Percentiles rank a stretch among this genome's conserved stretches.
phyloP scores from a whole-genome alignment of 2,113 vertebrate species.

The Tetrax tetrax region DNA sequence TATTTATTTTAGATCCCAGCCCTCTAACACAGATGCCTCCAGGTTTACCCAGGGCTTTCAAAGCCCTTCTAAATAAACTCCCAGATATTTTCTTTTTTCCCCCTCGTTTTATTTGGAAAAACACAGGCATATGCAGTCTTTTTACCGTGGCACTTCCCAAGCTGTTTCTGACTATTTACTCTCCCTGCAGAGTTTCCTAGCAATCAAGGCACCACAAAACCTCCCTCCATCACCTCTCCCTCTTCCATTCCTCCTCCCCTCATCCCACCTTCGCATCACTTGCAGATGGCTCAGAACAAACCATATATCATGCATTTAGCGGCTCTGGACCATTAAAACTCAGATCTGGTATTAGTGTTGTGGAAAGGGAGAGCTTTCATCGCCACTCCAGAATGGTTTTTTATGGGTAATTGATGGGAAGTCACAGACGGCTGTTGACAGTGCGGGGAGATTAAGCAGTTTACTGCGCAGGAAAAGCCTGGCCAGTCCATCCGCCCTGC shows the following conservation, averaged over 20 bases:
- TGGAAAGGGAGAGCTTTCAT: not conserved
- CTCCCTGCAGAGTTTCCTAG: not conserved
- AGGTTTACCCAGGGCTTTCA: not conserved
- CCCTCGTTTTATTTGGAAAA: not conserved
- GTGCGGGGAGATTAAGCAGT: not conserved
- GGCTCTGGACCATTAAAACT: not conserved
- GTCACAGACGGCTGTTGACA: not conserved
- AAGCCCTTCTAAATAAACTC: slow-evolving; percentile 3
- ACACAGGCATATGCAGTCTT: not conserved
- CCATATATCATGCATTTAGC: not conserved
- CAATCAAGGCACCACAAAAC: not conserved
- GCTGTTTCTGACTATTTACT: not conserved
- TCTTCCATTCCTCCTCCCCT: not conserved
- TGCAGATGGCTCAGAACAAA: not conserved
- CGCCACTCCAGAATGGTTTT: not conserved
- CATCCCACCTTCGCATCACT: not conserved
- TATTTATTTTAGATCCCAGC: slow-evolving; percentile 14
- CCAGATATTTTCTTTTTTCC: not conserved
- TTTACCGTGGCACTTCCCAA: not conserved
- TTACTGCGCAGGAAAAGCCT: not conserved
- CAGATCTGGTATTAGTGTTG: not conserved
- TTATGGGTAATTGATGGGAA: not conserved
- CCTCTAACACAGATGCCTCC: not conserved
- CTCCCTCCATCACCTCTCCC: not conserved
- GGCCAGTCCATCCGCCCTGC: not conserved